Conservation (phyloP, 2,797 vertebrate species). For the Periparus ater region DNA sequence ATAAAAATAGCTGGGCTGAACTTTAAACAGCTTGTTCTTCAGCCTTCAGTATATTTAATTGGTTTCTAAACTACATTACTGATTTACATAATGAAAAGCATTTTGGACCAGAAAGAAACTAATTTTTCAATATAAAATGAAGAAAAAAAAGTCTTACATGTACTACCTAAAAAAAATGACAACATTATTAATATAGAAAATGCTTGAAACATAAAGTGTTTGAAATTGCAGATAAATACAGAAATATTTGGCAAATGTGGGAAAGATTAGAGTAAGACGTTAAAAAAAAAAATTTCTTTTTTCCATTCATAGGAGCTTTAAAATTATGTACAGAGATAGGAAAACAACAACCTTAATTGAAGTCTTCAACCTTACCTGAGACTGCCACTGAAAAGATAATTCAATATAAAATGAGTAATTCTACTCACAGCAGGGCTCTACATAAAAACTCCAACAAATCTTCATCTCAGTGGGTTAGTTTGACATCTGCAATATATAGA, state of each 20-base stretch:
- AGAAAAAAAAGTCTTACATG: background rate
- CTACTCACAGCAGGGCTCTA: slow-evolving; percentile 51
- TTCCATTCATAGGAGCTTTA: background rate
- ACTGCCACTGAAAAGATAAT: slow-evolving; percentile 44
- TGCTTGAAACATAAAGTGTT: background rate
- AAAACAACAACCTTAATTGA: slow-evolving; percentile 14
- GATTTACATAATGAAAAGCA: background rate
- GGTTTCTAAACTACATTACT: background rate
- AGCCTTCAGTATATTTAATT: background rate
- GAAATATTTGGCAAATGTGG: background rate
- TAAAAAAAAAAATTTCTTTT: background rate
- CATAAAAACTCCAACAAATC: slow-evolving; percentile 84
- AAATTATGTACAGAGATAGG: background rate
- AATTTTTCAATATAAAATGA: background rate
- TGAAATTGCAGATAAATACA: background rate
- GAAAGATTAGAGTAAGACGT: background rate
- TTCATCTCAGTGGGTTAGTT: slow-evolving; percentile 79
- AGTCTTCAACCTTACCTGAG: background rate
- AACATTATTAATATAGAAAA: background rate
- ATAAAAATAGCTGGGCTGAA: background rate
- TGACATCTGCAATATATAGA: slow-evolving; percentile 82
- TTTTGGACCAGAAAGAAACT: background rate
- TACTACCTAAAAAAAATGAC: background rate
- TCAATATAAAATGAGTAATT: slow-evolving; percentile 75
- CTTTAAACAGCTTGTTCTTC: background rate